Base-by-base conservation (phyloP, 2,113 vertebrate genomes). In the Brachirus orientalis region DNA sequence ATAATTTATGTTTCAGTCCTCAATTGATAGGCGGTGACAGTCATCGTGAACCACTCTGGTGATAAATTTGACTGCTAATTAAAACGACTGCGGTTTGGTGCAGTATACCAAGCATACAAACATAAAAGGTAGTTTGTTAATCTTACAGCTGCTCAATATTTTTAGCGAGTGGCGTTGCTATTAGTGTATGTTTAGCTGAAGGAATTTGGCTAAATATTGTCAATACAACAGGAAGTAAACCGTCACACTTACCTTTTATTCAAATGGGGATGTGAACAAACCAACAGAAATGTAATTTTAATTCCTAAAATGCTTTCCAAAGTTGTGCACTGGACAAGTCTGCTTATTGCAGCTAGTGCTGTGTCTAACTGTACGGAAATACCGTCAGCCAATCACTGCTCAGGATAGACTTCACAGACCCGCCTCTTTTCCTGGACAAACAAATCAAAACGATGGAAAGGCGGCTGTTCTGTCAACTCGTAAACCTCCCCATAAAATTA, bases 401-500 rank as follows among this genome's bases (percentile, higher is more conserved):
- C 1, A 38, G 13, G 1, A 35, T 18, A 3, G 0, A 1, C 0
- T 0, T 13, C 0, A 37, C 3, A 2, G 0, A 0, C 35, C 75
- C 81, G 78, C 85, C 85, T 16, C 0, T 19, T 40, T 16, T 0
- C 0, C 7, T 1, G 0, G 16, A 1, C 8, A 1, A 72, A 52
- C 89, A 85, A 91, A 89, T 88, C 53, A 75, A 20, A 80, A 12
- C 12, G 12, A 11, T 0, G 20, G 0, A 13, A 16, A 6, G 3
- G 0, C 0, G 51, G 86, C 89, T 76, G 62, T 79, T 85, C 66
- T 2, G 33, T 10, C 20, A 41, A 1, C 7, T 0, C 3, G 37
- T 8, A 7, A 0, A 1, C 1, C 0, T 0, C 1, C 19, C 62
- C 10, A 4, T 0, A 28, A 62, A 5, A 20, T 18, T 17, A 17